Evolutionary conservation across 2,888 invertebrate species (phyloP).

Genomic region (Cephus rjabovi): DNA sequence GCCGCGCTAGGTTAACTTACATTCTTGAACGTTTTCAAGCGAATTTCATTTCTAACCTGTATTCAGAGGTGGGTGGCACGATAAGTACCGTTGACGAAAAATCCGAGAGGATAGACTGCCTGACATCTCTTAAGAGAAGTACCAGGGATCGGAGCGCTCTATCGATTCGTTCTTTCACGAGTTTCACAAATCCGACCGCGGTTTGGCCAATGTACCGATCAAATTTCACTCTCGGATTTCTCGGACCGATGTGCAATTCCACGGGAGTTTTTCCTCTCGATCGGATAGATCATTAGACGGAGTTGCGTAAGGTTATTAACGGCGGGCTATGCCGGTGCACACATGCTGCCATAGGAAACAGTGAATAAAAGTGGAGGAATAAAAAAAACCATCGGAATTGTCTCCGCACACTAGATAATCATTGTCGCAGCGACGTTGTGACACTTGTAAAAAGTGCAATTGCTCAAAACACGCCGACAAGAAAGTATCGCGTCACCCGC

Average conservation of each 20-base stretch:
- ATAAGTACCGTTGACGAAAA: not conserved
- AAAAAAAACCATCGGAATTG: not conserved
- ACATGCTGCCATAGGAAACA: not conserved
- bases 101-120: not conserved
- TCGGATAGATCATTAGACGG: not conserved
- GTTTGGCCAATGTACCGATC: constrained; percentile 26
- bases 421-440: not conserved
- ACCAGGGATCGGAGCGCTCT: not conserved
- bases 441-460: not conserved
- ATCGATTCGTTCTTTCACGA: not conserved
- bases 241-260: constrained; percentile 17
- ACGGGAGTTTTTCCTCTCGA: constrained; percentile 8
- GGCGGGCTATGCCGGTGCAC: not conserved
- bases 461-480: not conserved
- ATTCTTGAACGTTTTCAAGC: not conserved
- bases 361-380: not conserved
- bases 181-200: constrained; percentile 34
- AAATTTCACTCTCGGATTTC: constrained; percentile 32
- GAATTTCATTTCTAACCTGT: not conserved
- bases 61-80: not conserved
- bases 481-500: not conserved
- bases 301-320: not conserved
- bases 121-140: not conserved
- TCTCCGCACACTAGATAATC: not conserved
- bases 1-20: not conserved